Evolutionary conservation across 2,888 invertebrate genomes (phyloP).

Genomic region (Idaea aversata): DNA sequence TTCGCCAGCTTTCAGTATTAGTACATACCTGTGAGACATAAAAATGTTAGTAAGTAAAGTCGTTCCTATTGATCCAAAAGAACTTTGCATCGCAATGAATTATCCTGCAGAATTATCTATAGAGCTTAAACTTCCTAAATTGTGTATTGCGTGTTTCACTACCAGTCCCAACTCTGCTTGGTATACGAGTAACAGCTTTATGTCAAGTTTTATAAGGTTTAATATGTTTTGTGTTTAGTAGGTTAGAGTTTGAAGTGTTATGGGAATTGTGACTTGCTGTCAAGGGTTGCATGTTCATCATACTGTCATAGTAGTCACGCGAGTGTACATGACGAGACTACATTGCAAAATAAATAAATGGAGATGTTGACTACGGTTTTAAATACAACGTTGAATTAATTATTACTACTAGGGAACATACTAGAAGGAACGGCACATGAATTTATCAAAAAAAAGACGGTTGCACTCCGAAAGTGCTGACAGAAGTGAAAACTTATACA

Average conservation of each 20-base stretch:
- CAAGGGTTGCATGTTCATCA: slow-evolving; percentile 27
- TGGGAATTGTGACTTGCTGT: slow-evolving; percentile 22
- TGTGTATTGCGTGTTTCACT: slow-evolving; percentile 42
- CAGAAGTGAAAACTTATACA: too few relatives aligned
- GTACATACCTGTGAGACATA: neutral
- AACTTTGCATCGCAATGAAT: slow-evolving; percentile 11
- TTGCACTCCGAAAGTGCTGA: too few relatives aligned
- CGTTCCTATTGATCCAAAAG: neutral
- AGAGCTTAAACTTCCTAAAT: slow-evolving; percentile 34
- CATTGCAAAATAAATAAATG: slow-evolving; percentile 16
- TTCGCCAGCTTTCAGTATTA: too few relatives aligned
- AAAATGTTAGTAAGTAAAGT: neutral
- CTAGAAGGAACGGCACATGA: neutral
- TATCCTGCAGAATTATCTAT: slow-evolving; percentile 31
- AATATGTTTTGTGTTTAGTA: slow-evolving; percentile 7
- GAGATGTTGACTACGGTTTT: slow-evolving; percentile 2
- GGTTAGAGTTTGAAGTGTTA: slow-evolving; percentile 20
- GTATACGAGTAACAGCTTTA: slow-evolving; percentile 26
- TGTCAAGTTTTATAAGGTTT: slow-evolving; percentile 9
- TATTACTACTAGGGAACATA: neutral
- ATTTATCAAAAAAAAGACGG: too few relatives aligned
- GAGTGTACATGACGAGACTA: slow-evolving; percentile 23
- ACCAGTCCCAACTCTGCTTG: slow-evolving; percentile 18
- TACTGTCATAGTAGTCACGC: slow-evolving; percentile 23
- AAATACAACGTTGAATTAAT: neutral